Evolutionary conservation across 2,113 vertebrate genomes (phyloP).

Genomic region (Aegotheles bennettii): DNA sequence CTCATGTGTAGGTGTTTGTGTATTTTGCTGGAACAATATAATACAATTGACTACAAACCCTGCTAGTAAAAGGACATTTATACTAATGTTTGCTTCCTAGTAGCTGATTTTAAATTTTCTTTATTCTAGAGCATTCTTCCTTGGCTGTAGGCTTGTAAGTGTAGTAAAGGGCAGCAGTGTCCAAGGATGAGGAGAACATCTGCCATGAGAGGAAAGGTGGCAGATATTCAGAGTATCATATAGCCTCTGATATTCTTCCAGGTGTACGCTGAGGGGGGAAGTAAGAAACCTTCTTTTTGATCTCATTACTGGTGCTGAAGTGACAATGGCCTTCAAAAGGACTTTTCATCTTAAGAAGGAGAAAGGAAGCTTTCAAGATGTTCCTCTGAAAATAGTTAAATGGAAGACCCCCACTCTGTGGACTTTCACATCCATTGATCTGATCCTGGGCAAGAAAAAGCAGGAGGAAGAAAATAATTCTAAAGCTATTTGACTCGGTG

Average conservation of each 20-base stretch:
- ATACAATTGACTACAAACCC: background rate
- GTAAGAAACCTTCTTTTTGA: background rate
- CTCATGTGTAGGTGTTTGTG: background rate
- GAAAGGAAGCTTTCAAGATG: background rate
- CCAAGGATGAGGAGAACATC: background rate
- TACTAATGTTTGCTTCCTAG: background rate
- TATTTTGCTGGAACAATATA: background rate
- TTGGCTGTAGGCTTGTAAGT: background rate
- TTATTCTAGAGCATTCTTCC: background rate
- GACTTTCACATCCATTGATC: background rate
- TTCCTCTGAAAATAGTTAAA: constrained; percentile 8
- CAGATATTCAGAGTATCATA: background rate
- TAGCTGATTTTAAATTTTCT: background rate
- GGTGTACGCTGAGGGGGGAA: background rate
- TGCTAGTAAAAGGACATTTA: background rate
- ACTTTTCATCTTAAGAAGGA: constrained; percentile 8
- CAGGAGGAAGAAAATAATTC: background rate
- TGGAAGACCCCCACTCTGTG: background rate
- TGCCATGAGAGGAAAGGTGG: background rate
- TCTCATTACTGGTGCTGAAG: background rate
- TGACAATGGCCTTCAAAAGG: background rate
- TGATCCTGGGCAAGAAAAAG: background rate
- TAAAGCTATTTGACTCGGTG: background rate
- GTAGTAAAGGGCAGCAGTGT: background rate
- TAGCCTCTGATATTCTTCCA: background rate